Conservation (phyloP, 1,140 invertebrate genomes). For the Drosophila murphyi region DNA sequence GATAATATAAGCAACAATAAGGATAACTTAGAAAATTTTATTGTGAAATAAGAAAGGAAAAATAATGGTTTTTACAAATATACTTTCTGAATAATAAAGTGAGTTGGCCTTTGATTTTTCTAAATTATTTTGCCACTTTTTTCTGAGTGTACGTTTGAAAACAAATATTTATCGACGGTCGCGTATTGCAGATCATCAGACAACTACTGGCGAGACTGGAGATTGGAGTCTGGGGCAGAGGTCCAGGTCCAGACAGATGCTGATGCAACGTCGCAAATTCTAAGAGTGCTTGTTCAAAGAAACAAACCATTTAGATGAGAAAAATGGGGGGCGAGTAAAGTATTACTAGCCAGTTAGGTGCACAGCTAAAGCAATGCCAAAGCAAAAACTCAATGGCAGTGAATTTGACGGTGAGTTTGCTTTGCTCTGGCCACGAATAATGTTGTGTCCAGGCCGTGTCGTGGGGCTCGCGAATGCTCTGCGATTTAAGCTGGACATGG, state of each 20-base stretch:
- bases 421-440: constrained; percentile 52
- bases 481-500: constrained; percentile 69
- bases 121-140: too few species aligned
- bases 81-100: too few species aligned
- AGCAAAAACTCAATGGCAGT: constrained; percentile 42
- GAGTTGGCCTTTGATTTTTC: too few species aligned
- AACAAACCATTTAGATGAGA: constrained; percentile 20
- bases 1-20: too few species aligned
- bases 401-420: constrained; percentile 58
- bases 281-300: constrained; percentile 69
- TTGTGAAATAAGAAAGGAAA: too few species aligned
- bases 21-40: too few species aligned
- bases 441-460: constrained; percentile 33
- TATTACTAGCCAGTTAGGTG: neutral
- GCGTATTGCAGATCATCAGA: too few species aligned
- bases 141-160: too few species aligned
- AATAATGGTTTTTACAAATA: too few species aligned
- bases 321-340: neutral
- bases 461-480: constrained; percentile 47
- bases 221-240: constrained; percentile 14
- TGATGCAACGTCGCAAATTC: constrained; percentile 57
- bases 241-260: constrained; percentile 57
- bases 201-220: neutral
- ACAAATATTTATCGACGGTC: too few species aligned
- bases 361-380: neutral